These are phyloP conservation scores for Anguilla anguilla DNA, from an alignment of 2,797 vertebrate species.

Conservation along the genomic window DNA sequence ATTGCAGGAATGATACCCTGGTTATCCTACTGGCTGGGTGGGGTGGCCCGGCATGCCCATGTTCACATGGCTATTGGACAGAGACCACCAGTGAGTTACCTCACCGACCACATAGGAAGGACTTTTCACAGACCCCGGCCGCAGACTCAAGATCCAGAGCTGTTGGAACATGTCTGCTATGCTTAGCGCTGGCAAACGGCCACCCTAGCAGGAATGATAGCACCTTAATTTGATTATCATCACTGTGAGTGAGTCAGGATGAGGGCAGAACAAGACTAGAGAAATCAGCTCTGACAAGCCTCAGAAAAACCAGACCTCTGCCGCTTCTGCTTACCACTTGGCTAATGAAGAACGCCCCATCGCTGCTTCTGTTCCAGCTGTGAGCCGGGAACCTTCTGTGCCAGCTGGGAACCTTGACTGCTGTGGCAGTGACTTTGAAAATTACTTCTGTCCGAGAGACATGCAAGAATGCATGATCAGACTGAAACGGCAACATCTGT, in stretches of 20 bases:
- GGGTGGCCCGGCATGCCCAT: not conserved
- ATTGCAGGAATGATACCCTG: not conserved
- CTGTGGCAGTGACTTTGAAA: not conserved
- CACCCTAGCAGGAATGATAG: not conserved
- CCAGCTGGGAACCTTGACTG: not conserved
- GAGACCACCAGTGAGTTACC: not conserved
- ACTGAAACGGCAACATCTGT: not conserved
- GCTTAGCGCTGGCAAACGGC: not conserved
- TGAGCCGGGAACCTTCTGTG: not conserved
- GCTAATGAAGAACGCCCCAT: not conserved
- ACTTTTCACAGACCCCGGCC: not conserved
- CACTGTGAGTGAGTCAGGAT: not conserved
- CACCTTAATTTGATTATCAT: not conserved
- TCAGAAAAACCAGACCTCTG: not conserved
- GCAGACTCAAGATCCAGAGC: not conserved
- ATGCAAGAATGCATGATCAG: not conserved
- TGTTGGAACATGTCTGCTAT: not conserved
- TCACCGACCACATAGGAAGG: not conserved
- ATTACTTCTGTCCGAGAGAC: not conserved
- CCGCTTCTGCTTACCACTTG: not conserved
- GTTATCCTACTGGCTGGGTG: not conserved
- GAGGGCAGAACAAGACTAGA: not conserved
- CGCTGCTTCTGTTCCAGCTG: not conserved
- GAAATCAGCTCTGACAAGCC: slow-evolving; percentile 3
- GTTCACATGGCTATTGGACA: not conserved